Evolutionary conservation across 2,797 vertebrate genomes (phyloP).

Genomic region (Hirundo rustica): DNA sequence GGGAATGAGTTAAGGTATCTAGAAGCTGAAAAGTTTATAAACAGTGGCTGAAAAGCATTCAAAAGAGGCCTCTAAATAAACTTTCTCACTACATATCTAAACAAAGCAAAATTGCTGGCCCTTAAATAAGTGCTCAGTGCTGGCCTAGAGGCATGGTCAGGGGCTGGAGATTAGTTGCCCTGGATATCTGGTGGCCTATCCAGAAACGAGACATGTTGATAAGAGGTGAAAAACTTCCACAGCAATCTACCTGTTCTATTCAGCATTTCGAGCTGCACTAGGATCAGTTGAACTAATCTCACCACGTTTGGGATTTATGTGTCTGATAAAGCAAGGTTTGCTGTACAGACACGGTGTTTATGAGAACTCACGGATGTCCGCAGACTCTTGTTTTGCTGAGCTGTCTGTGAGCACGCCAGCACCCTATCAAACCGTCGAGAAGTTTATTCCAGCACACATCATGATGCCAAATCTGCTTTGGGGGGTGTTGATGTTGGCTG

Average conservation of each 20-base stretch:
- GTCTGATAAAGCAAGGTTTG: background rate
- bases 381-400: constrained; percentile 4
- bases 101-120: constrained; percentile 48
- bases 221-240: background rate
- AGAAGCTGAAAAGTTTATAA: background rate
- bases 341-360: background rate
- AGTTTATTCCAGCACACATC: background rate
- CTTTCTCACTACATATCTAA: background rate
- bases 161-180: constrained; percentile 31
- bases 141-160: constrained; percentile 31
- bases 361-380: background rate
- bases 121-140: constrained; percentile 42
- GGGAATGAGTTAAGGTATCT: background rate
- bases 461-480: background rate
- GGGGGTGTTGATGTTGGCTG: background rate
- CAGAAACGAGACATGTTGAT: background rate
- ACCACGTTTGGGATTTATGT: background rate
- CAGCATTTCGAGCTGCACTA: background rate
- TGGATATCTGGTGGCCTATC: constrained; percentile 9
- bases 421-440: background rate
- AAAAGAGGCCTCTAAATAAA: constrained; percentile 27
- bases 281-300: background rate
- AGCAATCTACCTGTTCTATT: background rate
- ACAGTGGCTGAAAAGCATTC: background rate
- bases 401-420: background rate